phyloP scores from a whole-genome alignment of 1,140 invertebrate species.

The Achatina immaculata region DNA sequence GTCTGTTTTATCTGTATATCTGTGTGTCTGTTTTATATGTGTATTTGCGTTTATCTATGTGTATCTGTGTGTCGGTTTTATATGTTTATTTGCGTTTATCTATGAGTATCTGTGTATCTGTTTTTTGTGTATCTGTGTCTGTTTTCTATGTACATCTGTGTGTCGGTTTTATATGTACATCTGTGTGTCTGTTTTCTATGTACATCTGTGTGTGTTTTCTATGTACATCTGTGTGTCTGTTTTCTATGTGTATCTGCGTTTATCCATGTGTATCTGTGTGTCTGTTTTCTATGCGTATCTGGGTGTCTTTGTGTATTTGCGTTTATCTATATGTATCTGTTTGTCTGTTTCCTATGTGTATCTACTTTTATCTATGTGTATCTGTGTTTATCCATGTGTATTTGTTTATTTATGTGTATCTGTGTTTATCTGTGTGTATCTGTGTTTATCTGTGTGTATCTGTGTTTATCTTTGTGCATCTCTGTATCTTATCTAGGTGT shows the following conservation, averaged over 20 bases:
- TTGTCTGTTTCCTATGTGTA: neutral
- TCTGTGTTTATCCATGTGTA: neutral
- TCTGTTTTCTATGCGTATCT: neutral
- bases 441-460: neutral
- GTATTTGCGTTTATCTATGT: neutral
- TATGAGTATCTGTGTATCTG: neutral
- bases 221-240: too few species aligned
- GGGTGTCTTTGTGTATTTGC: neutral
- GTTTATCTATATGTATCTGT: neutral
- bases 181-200: neutral
- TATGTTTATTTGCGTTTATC: neutral
- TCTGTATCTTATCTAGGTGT: too few species aligned
- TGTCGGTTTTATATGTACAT: too few species aligned
- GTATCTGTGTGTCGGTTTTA: neutral
- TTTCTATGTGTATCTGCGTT: too few species aligned
- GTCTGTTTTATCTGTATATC: too few species aligned
- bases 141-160: too few species aligned
- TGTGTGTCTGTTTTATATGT: too few species aligned
- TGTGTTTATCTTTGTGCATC: too few species aligned
- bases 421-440: neutral
- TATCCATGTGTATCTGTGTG: too few species aligned
- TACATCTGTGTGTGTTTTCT: too few species aligned
- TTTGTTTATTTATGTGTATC: neutral
- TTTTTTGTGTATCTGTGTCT: too few species aligned
- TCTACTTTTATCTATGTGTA: neutral